Conservation (phyloP, 1,140 invertebrate genomes). For the Heterodera schachtii region DNA sequence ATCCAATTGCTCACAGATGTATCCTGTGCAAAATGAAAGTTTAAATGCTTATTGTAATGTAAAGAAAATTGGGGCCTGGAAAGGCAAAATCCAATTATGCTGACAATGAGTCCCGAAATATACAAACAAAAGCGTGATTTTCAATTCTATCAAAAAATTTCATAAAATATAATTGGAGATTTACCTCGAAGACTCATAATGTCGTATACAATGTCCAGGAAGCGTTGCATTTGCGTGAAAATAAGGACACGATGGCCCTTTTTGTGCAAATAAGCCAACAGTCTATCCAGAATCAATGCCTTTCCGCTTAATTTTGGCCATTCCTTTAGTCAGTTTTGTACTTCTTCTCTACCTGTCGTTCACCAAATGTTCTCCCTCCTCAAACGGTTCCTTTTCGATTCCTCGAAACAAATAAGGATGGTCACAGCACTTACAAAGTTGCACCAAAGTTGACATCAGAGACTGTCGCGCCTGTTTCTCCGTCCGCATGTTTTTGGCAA, state of each 20-base stretch:
- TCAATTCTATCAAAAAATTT: too few relatives aligned
- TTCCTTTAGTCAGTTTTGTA: too few relatives aligned
- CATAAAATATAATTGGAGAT: too few relatives aligned
- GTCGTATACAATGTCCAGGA: constrained; percentile 92
- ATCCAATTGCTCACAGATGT: constrained; percentile 27
- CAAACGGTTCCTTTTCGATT: constrained; percentile 59
- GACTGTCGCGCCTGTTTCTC: constrained; percentile 68
- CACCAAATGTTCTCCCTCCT: constrained; percentile 67
- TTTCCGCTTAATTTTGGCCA: constrained; percentile 73
- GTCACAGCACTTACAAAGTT: constrained; percentile 94
- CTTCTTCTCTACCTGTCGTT: constrained; percentile 14
- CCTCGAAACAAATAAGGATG: constrained; percentile 94
- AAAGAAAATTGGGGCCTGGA: too few relatives aligned
- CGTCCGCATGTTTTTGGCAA: constrained; percentile 57
- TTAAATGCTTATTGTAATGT: background rate
- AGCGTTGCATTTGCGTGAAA: constrained; percentile 95
- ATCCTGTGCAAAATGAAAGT: background rate
- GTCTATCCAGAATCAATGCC: constrained; percentile 81
- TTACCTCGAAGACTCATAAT: constrained; percentile 66
- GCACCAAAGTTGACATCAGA: constrained; percentile 97
- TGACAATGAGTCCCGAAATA: background rate
- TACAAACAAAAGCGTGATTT: constrained; percentile 6
- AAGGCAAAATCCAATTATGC: too few relatives aligned
- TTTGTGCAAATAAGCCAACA: constrained; percentile 80
- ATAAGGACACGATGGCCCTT: constrained; percentile 88